These are phyloP conservation scores for Parascotia fuliginaria DNA, from an alignment of 2,888 invertebrate genomes.

Conservation along the genomic window DNA sequence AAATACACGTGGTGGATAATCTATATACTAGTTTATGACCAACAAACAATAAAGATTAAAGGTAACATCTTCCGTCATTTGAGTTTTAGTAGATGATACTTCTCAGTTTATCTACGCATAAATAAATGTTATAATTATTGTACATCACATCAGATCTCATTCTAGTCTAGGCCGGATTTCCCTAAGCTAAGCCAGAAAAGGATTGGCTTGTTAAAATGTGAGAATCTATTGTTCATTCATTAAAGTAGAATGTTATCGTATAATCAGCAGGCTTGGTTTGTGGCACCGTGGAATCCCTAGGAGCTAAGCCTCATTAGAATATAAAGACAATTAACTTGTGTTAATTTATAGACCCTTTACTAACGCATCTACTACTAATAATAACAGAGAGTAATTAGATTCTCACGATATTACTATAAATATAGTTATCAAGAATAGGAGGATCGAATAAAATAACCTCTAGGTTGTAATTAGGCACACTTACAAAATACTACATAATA, in stretches of 20 bases:
- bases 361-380: constrained; percentile 11
- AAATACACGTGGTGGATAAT: too few relatives aligned
- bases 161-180: constrained; percentile 26
- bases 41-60: too few relatives aligned
- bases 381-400: constrained; percentile 5
- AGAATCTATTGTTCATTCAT: constrained; percentile 48
- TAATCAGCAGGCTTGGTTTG: constrained; percentile 34
- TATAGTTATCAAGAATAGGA: neutral
- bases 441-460: too few relatives aligned
- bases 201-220: constrained; percentile 37
- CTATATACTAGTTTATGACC: too few relatives aligned
- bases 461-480: too few relatives aligned
- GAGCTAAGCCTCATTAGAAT: constrained; percentile 37
- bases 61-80: too few relatives aligned
- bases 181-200: constrained; percentile 35
- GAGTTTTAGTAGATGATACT: too few relatives aligned
- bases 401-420: constrained; percentile 9
- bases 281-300: constrained; percentile 34
- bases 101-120: too few relatives aligned
- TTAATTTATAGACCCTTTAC: constrained; percentile 27
- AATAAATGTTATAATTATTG: too few relatives aligned
- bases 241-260: constrained; percentile 44
- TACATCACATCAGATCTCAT: neutral
- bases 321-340: constrained; percentile 30
- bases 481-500: too few relatives aligned